Conservation (phyloP, 2,113 vertebrate species). For the Verasper variegatus region DNA sequence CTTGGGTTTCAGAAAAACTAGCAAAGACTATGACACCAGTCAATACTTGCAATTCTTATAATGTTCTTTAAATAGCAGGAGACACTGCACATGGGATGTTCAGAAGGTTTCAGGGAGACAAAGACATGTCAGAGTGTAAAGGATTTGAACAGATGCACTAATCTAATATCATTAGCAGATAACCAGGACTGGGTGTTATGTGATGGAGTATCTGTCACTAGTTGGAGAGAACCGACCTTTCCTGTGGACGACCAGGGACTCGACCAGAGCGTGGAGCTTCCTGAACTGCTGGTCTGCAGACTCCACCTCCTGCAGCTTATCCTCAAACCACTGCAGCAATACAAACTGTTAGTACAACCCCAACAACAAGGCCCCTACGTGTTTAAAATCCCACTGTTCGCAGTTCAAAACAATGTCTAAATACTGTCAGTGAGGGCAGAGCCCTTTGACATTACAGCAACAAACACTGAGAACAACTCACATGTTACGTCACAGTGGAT, state of each 20-base stretch:
- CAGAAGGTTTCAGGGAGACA: no score
- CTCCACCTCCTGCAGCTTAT: constrained; percentile 98
- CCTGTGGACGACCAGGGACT: constrained; percentile 91
- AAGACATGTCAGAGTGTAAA: no score
- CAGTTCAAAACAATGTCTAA: background rate
- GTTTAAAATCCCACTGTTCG: background rate
- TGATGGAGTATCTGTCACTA: background rate
- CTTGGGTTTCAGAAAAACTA: background rate
- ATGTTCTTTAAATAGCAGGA: no score
- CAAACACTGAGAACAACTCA: no score
- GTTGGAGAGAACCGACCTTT: constrained; percentile 84
- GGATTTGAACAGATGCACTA: no score
- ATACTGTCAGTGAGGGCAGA: background rate
- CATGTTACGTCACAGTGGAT: no score
- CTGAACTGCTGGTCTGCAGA: constrained; percentile 93
- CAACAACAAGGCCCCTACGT: background rate
- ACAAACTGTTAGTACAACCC: background rate
- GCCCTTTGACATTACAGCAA: background rate
- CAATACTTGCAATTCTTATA: no score
- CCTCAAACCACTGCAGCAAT: constrained; percentile 94
- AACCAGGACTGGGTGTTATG: background rate
- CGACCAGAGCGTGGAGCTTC: constrained; percentile 91
- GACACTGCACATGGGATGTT: no score
- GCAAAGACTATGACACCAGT: background rate
- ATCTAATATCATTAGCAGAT: no score